phyloP scores from a whole-genome alignment of 53 echinoderm and acorn worm genomes.

The Zoroaster sp. region DNA sequence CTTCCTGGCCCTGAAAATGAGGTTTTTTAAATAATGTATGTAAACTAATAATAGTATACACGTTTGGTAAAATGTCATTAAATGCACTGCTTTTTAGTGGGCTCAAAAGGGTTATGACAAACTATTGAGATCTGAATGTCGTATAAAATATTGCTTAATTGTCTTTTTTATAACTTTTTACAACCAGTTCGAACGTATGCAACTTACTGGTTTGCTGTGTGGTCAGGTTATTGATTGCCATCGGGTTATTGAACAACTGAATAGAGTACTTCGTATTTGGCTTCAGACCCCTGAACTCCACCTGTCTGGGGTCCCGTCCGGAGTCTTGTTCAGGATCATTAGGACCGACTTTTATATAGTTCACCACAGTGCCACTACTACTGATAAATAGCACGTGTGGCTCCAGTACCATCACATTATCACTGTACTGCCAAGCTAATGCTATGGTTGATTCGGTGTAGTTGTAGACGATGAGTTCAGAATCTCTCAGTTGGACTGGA shows the following conservation, averaged over 20 bases:
- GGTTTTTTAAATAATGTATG: too few relatives aligned
- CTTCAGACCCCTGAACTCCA: slow-evolving; percentile 2
- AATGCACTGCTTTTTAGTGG: too few relatives aligned
- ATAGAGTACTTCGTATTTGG: slow-evolving; percentile 27
- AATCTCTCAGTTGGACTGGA: not conserved
- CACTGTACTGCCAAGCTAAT: not conserved
- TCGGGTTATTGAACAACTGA: slow-evolving; percentile 15
- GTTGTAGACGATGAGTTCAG: slow-evolving; percentile 8
- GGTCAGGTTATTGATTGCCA: not conserved
- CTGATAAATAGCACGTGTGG: slow-evolving; percentile 36
- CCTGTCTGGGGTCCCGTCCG: not conserved
- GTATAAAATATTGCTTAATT: too few relatives aligned
- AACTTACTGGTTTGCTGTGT: slow-evolving; percentile 37
- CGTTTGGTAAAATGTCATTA: too few relatives aligned
- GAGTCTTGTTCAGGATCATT: not conserved
- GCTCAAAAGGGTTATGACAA: too few relatives aligned
- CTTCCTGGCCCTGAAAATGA: slow-evolving; percentile 13
- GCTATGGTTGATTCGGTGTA: slow-evolving; percentile 44
- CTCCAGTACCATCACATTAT: not conserved
- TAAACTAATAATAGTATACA: too few relatives aligned
- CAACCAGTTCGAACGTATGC: too few relatives aligned
- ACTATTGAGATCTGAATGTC: too few relatives aligned
- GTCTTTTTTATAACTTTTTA: too few relatives aligned
- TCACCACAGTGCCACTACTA: too few relatives aligned
- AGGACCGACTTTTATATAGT: too few relatives aligned